These are phyloP conservation scores for Zaprionus obscuricornis DNA, from an alignment of 2,888 invertebrate species.

Conservation along the genomic window DNA sequence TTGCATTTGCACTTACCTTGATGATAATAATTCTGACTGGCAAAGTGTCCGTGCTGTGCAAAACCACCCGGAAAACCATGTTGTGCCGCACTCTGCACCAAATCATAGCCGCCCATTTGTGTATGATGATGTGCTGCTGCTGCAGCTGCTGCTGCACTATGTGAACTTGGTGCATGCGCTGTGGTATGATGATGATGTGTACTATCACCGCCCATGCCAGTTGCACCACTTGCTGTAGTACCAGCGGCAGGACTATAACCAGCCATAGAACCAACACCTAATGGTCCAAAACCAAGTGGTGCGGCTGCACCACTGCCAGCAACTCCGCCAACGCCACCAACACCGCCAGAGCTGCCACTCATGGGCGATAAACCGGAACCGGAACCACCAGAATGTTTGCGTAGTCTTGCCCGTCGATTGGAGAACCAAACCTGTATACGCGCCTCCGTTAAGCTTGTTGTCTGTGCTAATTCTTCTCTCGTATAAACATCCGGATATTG, in stretches of 20 bases:
- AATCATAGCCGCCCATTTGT: slow-evolving; percentile 81
- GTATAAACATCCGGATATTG: slow-evolving; percentile 98
- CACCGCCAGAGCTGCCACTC: slow-evolving; percentile 54
- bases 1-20: slow-evolving; percentile 73
- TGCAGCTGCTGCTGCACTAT: slow-evolving; percentile 75
- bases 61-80: slow-evolving; percentile 81
- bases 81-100: slow-evolving; percentile 81
- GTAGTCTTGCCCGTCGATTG: slow-evolving; percentile 95
- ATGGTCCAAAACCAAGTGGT: slow-evolving; percentile 78
- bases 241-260: slow-evolving; percentile 82
- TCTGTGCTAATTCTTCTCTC: slow-evolving; percentile 95
- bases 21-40: slow-evolving; percentile 83
- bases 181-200: slow-evolving; percentile 70
- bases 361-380: slow-evolving; percentile 74
- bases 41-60: slow-evolving; percentile 82
- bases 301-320: slow-evolving; percentile 54
- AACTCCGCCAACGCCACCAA: slow-evolving; percentile 47
- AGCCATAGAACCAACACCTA: slow-evolving; percentile 82
- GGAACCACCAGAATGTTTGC: slow-evolving; percentile 88
- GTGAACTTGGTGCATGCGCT: slow-evolving; percentile 75
- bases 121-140: slow-evolving; percentile 80
- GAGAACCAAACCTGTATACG: slow-evolving; percentile 99
- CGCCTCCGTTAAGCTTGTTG: slow-evolving; percentile 94
- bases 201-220: slow-evolving; percentile 71
- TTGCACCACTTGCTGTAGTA: slow-evolving; percentile 72